These are phyloP conservation scores for Trachelus troglodyta DNA, from an alignment of 2,888 invertebrate species.

Conservation along the genomic window DNA sequence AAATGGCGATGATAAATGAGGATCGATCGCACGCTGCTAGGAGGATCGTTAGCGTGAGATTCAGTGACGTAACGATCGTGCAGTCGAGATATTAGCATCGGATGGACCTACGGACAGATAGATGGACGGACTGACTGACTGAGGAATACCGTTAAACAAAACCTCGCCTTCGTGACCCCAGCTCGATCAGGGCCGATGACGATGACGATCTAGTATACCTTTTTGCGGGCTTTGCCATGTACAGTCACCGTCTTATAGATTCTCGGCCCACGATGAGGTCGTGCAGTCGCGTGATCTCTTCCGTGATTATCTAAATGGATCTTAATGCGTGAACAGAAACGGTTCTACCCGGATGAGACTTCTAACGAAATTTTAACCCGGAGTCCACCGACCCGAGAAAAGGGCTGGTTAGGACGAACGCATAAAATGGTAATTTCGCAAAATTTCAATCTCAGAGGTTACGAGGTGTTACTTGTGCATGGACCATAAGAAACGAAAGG, in stretches of 20 bases:
- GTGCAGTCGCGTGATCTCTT: conserved; percentile 17
- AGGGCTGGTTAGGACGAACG: not conserved
- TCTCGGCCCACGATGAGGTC: not conserved
- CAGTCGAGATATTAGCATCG: conserved; percentile 59
- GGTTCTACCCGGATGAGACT: not conserved
- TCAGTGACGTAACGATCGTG: conserved; percentile 63
- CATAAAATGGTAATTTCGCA: not conserved
- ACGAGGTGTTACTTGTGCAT: not conserved
- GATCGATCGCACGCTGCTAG: conserved; percentile 13
- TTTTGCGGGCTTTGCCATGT: not conserved
- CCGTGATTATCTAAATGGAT: conserved; percentile 22
- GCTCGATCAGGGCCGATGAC: conserved; percentile 36
- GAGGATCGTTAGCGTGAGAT: conserved; percentile 62
- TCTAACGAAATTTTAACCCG: not conserved
- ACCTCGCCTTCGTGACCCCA: conserved; percentile 58
- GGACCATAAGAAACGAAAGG: not conserved
- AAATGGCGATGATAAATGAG: not conserved
- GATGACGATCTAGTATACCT: conserved; percentile 40
- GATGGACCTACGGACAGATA: conserved; percentile 26
- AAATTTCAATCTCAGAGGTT: not conserved
- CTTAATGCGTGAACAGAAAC: conserved; percentile 19
- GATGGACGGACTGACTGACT: conserved; percentile 19
- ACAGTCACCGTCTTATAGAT: not conserved
- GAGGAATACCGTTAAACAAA: conserved; percentile 61
- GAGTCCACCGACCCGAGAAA: not conserved